Evolutionary conservation across 92 coral and sea anemone genomes (phyloP).

Genomic region (Epizoanthus scotinus): DNA sequence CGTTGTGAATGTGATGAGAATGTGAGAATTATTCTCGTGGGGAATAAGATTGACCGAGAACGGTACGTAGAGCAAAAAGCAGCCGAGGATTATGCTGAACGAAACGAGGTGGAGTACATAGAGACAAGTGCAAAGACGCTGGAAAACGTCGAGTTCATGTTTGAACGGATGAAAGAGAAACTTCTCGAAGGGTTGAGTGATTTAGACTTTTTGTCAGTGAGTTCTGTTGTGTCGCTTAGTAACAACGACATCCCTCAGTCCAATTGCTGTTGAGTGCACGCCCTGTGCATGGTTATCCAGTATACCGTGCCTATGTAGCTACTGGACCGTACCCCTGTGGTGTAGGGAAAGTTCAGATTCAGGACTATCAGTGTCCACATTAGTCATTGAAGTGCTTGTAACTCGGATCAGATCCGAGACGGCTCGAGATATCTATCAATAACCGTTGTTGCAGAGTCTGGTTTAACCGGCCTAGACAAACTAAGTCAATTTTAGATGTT

Average conservation of each 20-base stretch:
- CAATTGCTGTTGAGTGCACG: background rate
- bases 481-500: no score
- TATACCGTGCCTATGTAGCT: no score
- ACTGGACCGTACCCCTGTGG: no score
- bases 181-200: constrained; percentile 46
- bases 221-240: constrained; percentile 26
- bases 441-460: no score
- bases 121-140: constrained; percentile 63
- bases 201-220: constrained; percentile 33
- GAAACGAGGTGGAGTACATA: constrained; percentile 39
- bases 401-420: no score
- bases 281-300: background rate
- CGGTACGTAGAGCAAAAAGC: constrained; percentile 25
- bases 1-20: constrained; percentile 42
- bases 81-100: constrained; percentile 48
- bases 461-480: no score
- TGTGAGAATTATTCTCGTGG: constrained; percentile 51
- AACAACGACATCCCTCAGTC: background rate
- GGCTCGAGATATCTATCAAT: no score
- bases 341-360: no score
- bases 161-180: constrained; percentile 49
- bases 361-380: no score
- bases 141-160: constrained; percentile 59
- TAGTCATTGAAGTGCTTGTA: no score
- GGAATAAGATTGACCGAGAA: constrained; percentile 50